phyloP scores from a whole-genome alignment of 2,888 invertebrate genomes.

The Hydropsyche betteni region DNA sequence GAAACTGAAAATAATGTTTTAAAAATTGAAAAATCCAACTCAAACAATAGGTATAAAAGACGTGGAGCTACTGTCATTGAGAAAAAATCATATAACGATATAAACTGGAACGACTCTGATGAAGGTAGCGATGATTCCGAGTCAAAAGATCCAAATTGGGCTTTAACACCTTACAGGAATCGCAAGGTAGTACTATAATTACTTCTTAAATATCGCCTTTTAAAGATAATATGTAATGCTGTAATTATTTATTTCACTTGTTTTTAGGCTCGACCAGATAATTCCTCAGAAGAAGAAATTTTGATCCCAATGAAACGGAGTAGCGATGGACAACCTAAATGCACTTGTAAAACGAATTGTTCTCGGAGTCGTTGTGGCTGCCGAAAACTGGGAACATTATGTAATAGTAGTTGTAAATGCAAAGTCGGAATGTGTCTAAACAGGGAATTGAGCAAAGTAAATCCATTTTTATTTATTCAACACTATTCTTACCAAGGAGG shows the following conservation, averaged over 20 bases:
- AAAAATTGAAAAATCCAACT: too few relatives aligned
- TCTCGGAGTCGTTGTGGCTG: constrained; percentile 68
- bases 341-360: constrained; percentile 71
- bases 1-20: constrained; percentile 37
- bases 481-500: too few relatives aligned
- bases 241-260: constrained; percentile 8
- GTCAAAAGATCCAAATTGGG: constrained; percentile 75
- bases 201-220: constrained; percentile 34
- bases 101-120: constrained; percentile 58
- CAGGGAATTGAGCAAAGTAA: constrained; percentile 50
- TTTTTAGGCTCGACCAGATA: constrained; percentile 61
- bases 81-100: constrained; percentile 59
- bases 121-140: constrained; percentile 58
- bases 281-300: constrained; percentile 51
- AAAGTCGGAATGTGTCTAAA: constrained; percentile 60
- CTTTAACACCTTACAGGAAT: constrained; percentile 71
- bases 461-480: too few relatives aligned
- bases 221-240: constrained; percentile 10
- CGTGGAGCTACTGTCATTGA: constrained; percentile 53
- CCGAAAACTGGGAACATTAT: constrained; percentile 62
- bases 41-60: constrained; percentile 56
- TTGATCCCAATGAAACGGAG: constrained; percentile 62
- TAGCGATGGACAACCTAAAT: constrained; percentile 68
- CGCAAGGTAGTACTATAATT: constrained; percentile 54
- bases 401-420: constrained; percentile 67